Conservation (phyloP, 2,888 invertebrate species). For the Lysandra coridon region DNA sequence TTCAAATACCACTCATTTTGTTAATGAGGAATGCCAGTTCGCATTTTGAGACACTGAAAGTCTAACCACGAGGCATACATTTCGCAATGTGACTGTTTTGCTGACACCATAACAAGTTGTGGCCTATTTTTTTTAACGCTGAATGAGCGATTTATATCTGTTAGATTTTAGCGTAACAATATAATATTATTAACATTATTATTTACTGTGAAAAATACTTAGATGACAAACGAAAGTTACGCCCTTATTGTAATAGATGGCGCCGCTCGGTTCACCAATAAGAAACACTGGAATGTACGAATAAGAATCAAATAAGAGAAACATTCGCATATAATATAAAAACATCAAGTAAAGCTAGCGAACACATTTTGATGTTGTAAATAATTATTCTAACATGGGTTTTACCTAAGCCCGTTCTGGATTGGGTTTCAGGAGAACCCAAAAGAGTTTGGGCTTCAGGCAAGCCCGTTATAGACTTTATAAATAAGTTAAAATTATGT, state of each 20-base stretch:
- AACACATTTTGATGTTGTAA: slow-evolving; percentile 31
- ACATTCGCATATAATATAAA: slow-evolving; percentile 11
- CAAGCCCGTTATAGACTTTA: neutral
- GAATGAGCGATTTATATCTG: neutral
- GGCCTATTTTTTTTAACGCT: neutral
- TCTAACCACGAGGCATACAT: neutral
- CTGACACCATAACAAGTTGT: neutral
- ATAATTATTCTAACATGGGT: slow-evolving; percentile 12
- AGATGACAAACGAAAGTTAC: slow-evolving; percentile 15
- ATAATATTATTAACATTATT: neutral
- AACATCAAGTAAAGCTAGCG: slow-evolving; percentile 33
- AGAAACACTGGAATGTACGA: slow-evolving; percentile 63
- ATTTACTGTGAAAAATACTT: neutral
- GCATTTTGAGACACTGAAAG: neutral
- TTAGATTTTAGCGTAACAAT: neutral
- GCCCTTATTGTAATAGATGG: slow-evolving; percentile 12
- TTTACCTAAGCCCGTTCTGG: neutral
- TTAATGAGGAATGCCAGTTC: neutral
- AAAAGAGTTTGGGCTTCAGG: neutral
- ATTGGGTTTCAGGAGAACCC: neutral
- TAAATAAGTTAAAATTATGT: slow-evolving; percentile 23
- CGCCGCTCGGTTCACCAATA: slow-evolving; percentile 48
- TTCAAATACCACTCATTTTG: neutral
- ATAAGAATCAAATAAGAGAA: slow-evolving; percentile 20
- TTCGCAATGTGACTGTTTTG: neutral